Conservation (phyloP, 2,113 vertebrate genomes). For the Isichthys henryi region DNA sequence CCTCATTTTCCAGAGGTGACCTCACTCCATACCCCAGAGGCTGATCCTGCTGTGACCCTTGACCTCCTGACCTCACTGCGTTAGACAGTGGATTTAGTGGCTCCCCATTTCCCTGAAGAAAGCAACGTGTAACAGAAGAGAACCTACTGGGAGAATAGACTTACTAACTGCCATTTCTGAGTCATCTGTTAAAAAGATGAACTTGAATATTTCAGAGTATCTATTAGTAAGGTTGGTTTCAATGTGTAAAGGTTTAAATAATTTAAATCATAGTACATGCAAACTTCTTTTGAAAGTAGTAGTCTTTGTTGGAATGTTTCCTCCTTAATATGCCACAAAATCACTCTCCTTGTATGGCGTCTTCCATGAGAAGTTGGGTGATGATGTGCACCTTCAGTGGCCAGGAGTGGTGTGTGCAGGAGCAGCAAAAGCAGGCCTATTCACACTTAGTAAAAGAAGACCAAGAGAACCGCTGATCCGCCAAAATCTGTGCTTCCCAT, state of each 20-base stretch:
- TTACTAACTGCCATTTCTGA: slow-evolving; percentile 34
- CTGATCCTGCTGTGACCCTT: neutral
- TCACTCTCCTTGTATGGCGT: neutral
- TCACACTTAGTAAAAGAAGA: neutral
- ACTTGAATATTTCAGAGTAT: slow-evolving; percentile 47
- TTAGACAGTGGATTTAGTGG: neutral
- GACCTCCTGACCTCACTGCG: neutral
- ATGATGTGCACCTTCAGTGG: neutral
- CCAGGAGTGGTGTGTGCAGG: neutral
- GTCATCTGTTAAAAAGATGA: slow-evolving; percentile 38
- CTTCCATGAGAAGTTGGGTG: neutral
- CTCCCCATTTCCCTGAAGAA: neutral
- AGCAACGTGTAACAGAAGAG: neutral
- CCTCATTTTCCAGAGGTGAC: neutral
- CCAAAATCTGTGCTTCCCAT: neutral
- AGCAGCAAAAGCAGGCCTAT: neutral
- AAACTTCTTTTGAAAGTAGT: slow-evolving; percentile 39
- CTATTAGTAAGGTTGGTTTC: slow-evolving; percentile 43
- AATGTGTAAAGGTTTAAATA: slow-evolving; percentile 53
- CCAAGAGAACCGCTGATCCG: neutral
- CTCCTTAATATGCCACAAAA: slow-evolving; percentile 36
- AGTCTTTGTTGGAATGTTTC: slow-evolving; percentile 39
- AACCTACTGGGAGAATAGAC: slow-evolving; percentile 22
- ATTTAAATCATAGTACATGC: slow-evolving; percentile 40
- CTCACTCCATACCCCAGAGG: neutral